Percentiles rank a stretch among this genome's conserved stretches.
phyloP scores from a whole-genome alignment of 2,797 vertebrate species.

The Pantherophis vulpinus region DNA sequence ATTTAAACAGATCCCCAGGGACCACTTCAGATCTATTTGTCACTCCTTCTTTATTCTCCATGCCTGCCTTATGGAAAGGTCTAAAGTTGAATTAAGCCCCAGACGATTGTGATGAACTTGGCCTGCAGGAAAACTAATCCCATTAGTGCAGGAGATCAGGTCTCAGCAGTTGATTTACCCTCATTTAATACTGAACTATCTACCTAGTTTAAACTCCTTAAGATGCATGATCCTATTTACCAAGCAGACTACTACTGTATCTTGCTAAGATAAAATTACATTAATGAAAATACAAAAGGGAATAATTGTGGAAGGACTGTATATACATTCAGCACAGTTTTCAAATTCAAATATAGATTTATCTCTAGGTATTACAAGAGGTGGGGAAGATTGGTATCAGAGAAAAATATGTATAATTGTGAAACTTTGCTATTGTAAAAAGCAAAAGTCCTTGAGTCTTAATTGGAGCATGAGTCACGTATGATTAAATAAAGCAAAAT shows the following conservation, averaged over 20 bases:
- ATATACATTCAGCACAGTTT: neutral
- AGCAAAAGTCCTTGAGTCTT: neutral
- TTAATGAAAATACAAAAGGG: slow-evolving; percentile 27
- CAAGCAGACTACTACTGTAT: slow-evolving; percentile 29
- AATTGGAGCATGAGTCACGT: neutral
- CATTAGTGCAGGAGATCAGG: slow-evolving; percentile 30
- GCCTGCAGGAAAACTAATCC: slow-evolving; percentile 11
- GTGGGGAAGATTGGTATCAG: neutral
- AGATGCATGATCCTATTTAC: slow-evolving; percentile 63
- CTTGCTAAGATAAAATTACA: slow-evolving; percentile 50
- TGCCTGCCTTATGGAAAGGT: neutral
- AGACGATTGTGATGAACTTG: neutral
- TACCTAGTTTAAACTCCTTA: slow-evolving; percentile 55
- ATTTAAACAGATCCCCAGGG: neutral
- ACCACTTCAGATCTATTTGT: neutral
- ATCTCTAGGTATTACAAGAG: neutral
- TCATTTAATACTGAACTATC: slow-evolving; percentile 58
- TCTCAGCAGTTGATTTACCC: slow-evolving; percentile 47
- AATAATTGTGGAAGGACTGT: slow-evolving; percentile 19
- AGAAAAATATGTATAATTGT: neutral
- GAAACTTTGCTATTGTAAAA: neutral
- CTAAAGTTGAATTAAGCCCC: neutral
- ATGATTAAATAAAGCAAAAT: neutral
- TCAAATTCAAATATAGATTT: slow-evolving; percentile 14
- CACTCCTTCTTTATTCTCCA: neutral